Base-by-base conservation (phyloP, 2,113 vertebrate genomes). In the Sebastes fasciatus region DNA sequence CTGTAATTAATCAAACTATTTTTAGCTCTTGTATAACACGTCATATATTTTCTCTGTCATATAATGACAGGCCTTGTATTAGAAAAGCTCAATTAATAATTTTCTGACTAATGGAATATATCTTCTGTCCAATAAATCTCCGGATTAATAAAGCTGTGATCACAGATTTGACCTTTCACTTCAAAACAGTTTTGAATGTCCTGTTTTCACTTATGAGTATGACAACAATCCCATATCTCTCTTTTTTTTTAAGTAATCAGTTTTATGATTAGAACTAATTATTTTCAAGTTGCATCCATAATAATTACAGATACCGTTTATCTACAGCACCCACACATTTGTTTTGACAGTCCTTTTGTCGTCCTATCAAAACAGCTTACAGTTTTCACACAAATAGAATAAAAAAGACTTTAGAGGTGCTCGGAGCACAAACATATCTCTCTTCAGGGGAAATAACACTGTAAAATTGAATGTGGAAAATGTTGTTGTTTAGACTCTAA, bases 31-130 rank as follows among this genome's bases (percentile, higher is more conserved):
- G 64, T 77, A 19, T 60, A 57, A 80, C 40, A 63, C 71, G 70
- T 82, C 45, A 79, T 82, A 66, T 34, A 75, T 82, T 72, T 8
- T 77, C 6, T 61, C 21, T 83, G 58, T 49, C 42, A 79, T 40
- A 69, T 62, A 71, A 52, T 85, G 70, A 76, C 49, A 73, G 62
- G 60, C 6, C 63, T 45, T 74, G 23, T 55, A 70, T 80, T 61
- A 57, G 45, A 84, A 79, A 78, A 71, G 26, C 77, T 75, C 57
- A 78, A 86, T 80, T 77, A 70, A 68, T 49, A 42, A 12, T 26
- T 83, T 72, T 69, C 26, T 82, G 79, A 83, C 64, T 84, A 61
- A 84, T 89, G 54, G 42, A 79, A 73, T 17, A 26, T 42, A 51
- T 74, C 14, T 66, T 61, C 0, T 3, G 17, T 23, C 26, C 43